Percentiles rank a stretch among this genome's conserved stretches.
Evolutionary conservation across 1,140 invertebrate species (phyloP).

Genomic region (Drosophila littoralis): DNA sequence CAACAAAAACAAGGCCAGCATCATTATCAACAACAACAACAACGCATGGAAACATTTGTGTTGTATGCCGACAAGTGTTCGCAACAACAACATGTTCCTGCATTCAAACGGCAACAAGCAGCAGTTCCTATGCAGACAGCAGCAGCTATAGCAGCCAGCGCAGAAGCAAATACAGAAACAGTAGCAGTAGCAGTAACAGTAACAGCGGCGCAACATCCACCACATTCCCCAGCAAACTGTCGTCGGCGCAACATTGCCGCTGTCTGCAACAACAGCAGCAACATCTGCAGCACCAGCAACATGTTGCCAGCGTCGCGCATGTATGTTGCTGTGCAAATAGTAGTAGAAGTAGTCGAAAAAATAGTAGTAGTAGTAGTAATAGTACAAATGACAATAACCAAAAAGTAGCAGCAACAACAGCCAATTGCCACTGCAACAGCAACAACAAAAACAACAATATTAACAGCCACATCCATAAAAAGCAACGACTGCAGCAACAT

Average conservation of each 20-base stretch:
- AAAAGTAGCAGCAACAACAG: slow-evolving; percentile 42
- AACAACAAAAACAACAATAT: slow-evolving; percentile 15
- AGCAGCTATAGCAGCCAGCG: slow-evolving; percentile 5
- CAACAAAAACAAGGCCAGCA: slow-evolving; percentile 20
- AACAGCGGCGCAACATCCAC: slow-evolving; percentile 12
- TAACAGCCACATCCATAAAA: slow-evolving; percentile 11
- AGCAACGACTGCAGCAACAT: slow-evolving; percentile 20
- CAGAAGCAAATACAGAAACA: slow-evolving; percentile 13
- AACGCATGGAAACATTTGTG: slow-evolving; percentile 49
- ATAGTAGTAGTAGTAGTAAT: slow-evolving; percentile 26
- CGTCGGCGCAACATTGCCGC: slow-evolving; percentile 31
- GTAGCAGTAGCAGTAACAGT: not conserved
- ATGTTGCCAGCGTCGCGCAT: slow-evolving; percentile 7
- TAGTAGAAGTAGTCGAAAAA: not conserved
- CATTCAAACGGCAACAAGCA: slow-evolving; percentile 23
- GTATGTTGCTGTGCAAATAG: slow-evolving; percentile 48
- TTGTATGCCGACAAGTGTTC: slow-evolving; percentile 56
- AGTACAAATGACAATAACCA: slow-evolving; percentile 59
- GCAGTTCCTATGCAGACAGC: slow-evolving; percentile 26
- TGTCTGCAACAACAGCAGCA: slow-evolving; percentile 22
- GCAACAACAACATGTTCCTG: slow-evolving; percentile 31
- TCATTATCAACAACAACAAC: slow-evolving; percentile 23
- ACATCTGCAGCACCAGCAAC: not conserved
- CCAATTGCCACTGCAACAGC: slow-evolving; percentile 33
- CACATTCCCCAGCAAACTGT: slow-evolving; percentile 31